Percentiles rank a stretch among this genome's conserved stretches.
Evolutionary conservation across 2,888 invertebrate species (phyloP).

Genomic region (Phytoseiulus persimilis): DNA sequence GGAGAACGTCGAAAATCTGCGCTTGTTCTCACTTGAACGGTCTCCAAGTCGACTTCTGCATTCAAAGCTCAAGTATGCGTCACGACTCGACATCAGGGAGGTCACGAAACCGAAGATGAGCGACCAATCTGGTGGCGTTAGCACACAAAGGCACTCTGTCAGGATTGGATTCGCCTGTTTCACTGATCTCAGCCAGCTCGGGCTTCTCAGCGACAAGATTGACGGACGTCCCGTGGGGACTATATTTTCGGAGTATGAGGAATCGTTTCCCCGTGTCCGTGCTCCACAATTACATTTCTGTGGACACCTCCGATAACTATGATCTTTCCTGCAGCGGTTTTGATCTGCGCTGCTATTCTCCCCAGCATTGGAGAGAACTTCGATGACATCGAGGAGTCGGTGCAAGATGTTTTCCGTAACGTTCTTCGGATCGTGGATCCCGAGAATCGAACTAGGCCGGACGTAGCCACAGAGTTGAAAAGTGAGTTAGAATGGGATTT

Average conservation of each 20-base stretch:
- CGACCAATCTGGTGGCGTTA: too few relatives aligned
- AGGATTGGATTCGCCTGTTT: background rate
- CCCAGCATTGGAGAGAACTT: background rate
- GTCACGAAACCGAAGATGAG: too few relatives aligned
- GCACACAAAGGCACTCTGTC: background rate
- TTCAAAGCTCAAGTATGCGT: too few relatives aligned
- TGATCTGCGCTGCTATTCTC: background rate
- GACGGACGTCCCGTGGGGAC: background rate
- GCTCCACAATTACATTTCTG: background rate
- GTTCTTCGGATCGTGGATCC: background rate
- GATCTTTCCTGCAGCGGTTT: background rate
- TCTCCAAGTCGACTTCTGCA: too few relatives aligned
- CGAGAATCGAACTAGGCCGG: background rate
- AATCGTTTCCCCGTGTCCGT: background rate
- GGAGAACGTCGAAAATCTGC: too few relatives aligned
- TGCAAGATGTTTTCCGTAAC: background rate
- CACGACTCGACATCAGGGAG: too few relatives aligned
- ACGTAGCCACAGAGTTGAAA: background rate
- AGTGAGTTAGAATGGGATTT: too few relatives aligned
- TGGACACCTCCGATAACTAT: background rate
- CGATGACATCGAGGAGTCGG: background rate
- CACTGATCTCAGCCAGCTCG: background rate
- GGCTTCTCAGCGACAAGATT: background rate
- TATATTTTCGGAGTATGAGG: background rate
- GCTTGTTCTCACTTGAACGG: too few relatives aligned